A percentile compares a stretch with the other conserved stretches of the same genome.
phyloP scores from a whole-genome alignment of 2,113 vertebrate genomes.

The Amia ocellicauda region DNA sequence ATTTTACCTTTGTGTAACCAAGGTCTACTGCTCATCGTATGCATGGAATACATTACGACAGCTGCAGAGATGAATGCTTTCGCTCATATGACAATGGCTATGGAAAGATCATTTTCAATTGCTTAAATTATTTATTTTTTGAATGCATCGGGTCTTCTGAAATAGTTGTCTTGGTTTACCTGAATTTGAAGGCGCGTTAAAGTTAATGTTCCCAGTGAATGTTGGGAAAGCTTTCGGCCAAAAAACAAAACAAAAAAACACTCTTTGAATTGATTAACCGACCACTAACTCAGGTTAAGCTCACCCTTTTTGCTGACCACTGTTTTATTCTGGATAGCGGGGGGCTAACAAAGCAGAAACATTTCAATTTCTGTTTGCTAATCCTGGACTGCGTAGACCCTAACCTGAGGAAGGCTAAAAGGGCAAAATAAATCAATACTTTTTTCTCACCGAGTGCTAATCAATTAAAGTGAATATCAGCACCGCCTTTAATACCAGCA shows the following conservation, averaged over 20 bases:
- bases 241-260: neutral
- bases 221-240: neutral
- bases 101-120: too few species aligned
- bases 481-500: slow-evolving; percentile 5
- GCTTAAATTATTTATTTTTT: neutral
- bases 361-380: neutral
- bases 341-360: neutral
- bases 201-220: too few species aligned
- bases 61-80: too few species aligned
- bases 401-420: slow-evolving; percentile 1
- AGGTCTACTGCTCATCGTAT: neutral
- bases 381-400: too few species aligned
- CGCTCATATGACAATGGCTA: too few species aligned
- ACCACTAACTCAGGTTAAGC: neutral
- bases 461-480: neutral
- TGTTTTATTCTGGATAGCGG: neutral
- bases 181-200: too few species aligned
- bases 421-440: neutral
- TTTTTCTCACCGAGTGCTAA: too few species aligned
- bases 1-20: neutral
- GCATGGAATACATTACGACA: too few species aligned
- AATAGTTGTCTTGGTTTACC: too few species aligned
- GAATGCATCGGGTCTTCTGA: too few species aligned
- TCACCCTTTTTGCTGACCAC: neutral
- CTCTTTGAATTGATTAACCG: neutral